A percentile compares a stretch with the other conserved stretches of the same genome.
Conservation (phyloP, 2,888 invertebrate species). For the Camponotus fellah region DNA sequence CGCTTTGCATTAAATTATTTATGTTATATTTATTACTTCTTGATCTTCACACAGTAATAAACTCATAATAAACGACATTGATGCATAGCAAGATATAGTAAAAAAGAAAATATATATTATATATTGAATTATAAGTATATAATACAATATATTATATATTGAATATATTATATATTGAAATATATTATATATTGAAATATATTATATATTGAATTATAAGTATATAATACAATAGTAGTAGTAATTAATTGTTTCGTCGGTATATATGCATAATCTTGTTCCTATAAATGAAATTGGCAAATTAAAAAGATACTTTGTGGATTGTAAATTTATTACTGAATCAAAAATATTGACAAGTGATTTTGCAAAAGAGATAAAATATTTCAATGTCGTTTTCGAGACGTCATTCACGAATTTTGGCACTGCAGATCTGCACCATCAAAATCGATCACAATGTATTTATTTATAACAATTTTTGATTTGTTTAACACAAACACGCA, state of each 20-base stretch:
- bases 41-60: neutral
- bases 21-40: neutral
- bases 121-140: neutral
- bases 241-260: neutral
- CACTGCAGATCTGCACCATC: neutral
- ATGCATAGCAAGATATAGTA: neutral
- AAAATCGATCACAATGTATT: neutral
- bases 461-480: neutral
- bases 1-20: constrained; percentile 59
- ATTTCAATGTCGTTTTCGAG: constrained; percentile 48
- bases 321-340: neutral
- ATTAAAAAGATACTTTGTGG: neutral
- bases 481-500: constrained; percentile 36
- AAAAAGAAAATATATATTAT: neutral
- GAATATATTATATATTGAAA: neutral
- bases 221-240: neutral
- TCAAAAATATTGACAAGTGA: neutral
- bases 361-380: neutral
- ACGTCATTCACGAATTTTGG: constrained; percentile 25
- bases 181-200: neutral
- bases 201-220: neutral
- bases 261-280: neutral
- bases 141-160: neutral
- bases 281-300: neutral
- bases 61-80: constrained; percentile 48